Percentiles rank a stretch among this genome's conserved stretches.
These are phyloP conservation scores for Galagoides demidoff DNA, from an alignment of 2,797 vertebrate species.

Conservation along the genomic window DNA sequence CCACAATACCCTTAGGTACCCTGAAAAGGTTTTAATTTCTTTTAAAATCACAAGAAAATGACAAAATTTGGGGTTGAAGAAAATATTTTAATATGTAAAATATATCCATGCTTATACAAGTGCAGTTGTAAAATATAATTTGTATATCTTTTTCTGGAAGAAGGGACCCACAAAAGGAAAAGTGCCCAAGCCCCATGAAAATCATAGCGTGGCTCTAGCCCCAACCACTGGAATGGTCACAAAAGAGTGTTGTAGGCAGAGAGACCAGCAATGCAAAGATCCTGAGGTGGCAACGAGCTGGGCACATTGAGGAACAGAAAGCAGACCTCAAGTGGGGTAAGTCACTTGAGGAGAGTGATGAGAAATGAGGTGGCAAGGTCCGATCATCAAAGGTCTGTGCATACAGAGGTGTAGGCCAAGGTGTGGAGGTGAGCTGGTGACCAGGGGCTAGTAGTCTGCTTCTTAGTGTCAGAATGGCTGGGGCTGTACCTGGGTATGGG, in stretches of 20 bases:
- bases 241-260: not conserved
- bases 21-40: constrained; percentile 20
- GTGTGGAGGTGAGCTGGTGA: not conserved
- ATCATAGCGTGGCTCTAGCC: not conserved
- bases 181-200: not conserved
- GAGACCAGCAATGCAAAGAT: not conserved
- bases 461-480: not conserved
- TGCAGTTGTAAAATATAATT: not conserved
- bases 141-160: not conserved
- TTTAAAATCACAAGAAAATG: constrained; percentile 37
- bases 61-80: not conserved
- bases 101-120: not conserved
- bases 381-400: not conserved
- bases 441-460: not conserved
- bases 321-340: not conserved
- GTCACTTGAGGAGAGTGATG: not conserved
- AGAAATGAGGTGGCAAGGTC: not conserved
- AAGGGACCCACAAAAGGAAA: not conserved
- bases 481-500: not conserved
- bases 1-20: not conserved
- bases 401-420: not conserved
- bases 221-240: not conserved
- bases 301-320: not conserved
- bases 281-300: not conserved
- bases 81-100: constrained; percentile 25